Conservation (phyloP, 2,888 invertebrate genomes). For the Acanthacorydalis orientalis region DNA sequence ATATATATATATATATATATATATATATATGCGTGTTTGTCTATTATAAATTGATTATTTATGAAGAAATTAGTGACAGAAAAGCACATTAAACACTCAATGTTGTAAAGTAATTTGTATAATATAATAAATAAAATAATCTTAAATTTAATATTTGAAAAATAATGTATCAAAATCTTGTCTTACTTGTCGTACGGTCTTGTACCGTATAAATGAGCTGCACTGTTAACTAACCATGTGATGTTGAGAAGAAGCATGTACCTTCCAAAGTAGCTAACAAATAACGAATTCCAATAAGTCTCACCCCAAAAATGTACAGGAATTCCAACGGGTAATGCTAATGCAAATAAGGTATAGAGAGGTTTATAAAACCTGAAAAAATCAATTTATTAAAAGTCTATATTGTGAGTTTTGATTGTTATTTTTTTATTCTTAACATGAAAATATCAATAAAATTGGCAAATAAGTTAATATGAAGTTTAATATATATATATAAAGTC, state of each 20-base stretch:
- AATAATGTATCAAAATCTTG: not conserved
- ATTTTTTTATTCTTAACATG: too few relatives aligned
- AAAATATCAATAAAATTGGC: too few relatives aligned
- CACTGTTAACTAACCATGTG: conserved; percentile 72
- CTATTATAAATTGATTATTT: too few relatives aligned
- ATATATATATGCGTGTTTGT: too few relatives aligned
- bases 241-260: conserved; percentile 47
- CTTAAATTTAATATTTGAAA: too few relatives aligned
- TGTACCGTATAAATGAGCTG: conserved; percentile 62
- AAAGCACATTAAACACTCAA: not conserved
- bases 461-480: too few relatives aligned
- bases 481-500: too few relatives aligned
- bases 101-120: too few relatives aligned
- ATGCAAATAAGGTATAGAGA: conserved; percentile 37
- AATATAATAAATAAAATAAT: too few relatives aligned
- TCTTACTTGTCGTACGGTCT: conserved; percentile 59
- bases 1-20: not conserved
- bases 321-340: conserved; percentile 42
- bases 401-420: too few relatives aligned
- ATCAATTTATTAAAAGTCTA: not conserved
- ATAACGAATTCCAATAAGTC: conserved; percentile 36
- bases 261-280: conserved; percentile 41
- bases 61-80: too few relatives aligned
- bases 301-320: conserved; percentile 58
- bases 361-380: conserved; percentile 46